Evolutionary conservation across 2,113 vertebrate species (phyloP), one percentile per base, ranked within the genome.

Genomic region (Suncus etruscus): DNA sequence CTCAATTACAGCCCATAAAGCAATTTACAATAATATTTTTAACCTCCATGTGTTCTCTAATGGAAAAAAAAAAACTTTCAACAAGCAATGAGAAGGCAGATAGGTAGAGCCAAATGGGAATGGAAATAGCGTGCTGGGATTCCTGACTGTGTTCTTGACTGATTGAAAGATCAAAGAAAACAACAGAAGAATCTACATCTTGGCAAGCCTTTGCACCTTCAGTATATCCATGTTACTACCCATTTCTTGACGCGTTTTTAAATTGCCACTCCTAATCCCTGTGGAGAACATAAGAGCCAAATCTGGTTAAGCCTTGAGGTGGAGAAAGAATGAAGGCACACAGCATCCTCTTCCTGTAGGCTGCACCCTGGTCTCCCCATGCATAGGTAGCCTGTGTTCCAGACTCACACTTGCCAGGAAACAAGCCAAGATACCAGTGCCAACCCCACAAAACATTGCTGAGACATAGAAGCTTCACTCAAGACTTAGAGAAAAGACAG

Each of bases 321-420:
- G 14, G 45, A 73, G 68, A 8, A n/a, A 2, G 66, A 47, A 39
- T 2, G 11, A 29, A 27, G 0, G 1, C 2, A 8, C 11, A 0
- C 0, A 7, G 2, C 7, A 14, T 1, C 6, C 9, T 84, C 5
- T 1, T 63, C 16, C 70, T 73, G 73, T 24, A 50, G 14, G 8
- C 24, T 22, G 25, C 6, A 12, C 2, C 25, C 18, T 3, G 25
- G 0, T 5, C 20, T 27, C n/a, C 1, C 14, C 24, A 32, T 0
- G n/a, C n/a, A n/a, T n/a, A 54, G 83, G 18, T 22, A 69, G 45
- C 48, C 54, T 48, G 54, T n/a, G 15, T 39, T 51, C 54, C 70
- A 54, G 51, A 29, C 8, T 50, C 81, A 47, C 47, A 63, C 29
- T 51, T 32, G 8, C 61, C 0, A 0, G 73, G 73, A 68, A 39